Base-by-base conservation (phyloP, 2,888 invertebrate species). In the Euproctis similis region DNA sequence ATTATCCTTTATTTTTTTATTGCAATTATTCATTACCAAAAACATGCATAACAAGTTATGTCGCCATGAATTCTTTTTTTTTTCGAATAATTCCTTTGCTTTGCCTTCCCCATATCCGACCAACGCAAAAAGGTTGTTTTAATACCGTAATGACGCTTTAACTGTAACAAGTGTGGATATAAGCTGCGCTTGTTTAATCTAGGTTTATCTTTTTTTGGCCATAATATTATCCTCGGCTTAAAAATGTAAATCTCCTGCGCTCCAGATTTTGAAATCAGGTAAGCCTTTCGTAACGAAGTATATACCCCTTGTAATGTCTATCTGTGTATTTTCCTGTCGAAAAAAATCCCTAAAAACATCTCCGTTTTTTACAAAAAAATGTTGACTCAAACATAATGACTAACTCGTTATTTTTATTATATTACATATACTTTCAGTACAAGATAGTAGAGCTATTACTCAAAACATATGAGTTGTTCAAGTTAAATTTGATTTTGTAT, bases 201-300 rank as follows among this genome's bases (percentile, higher is more conserved):
- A 50, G 48, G 51, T 54, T 54, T 49, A 40, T 48, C 52, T 51
- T 53, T 42, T 61, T 59, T 59, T 54, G 50, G 46, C 39, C 44
- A 31, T 53, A 51, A 63, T 64, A 66, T 63, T 54, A 45, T 41
- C 44, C 32, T 41, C 49, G 51, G 56, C 58, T 66, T 64, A 69
- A 68, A 68, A 70, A 61, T 61, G 59, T 59, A 73, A 49, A 74
- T 69, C 70, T 60, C 49, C 55, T 53, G 54, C 57, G 64, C 57
- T 55, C 52, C 57, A 59, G 62, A 57, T 67, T 73, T 65, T 57
- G 46, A 58, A 66, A 64, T 70, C 65, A 43, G 45, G 45, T 54
- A 74, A 78, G 65, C 73, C 69, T 69, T 71, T 69, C 72, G 67
- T 76, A 74, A 76, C 70, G 68, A 74, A 74, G 66, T 68, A 59